Evolutionary conservation across 1,140 invertebrate genomes (phyloP).

Genomic region (Pseudomyrmex cubaensis): DNA sequence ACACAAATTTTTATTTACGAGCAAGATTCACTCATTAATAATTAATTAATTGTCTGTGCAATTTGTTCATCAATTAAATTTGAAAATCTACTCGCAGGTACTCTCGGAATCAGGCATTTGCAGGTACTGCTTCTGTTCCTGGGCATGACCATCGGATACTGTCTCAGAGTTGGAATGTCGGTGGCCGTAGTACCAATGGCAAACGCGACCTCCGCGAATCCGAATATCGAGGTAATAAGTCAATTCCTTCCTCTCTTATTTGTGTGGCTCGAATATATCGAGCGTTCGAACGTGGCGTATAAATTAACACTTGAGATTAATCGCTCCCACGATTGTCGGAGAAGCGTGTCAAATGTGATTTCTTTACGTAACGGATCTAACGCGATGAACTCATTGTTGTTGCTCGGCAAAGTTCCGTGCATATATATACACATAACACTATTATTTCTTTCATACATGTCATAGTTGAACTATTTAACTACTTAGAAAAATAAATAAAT

Average conservation of each 20-base stretch:
- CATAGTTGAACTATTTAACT: too few species aligned
- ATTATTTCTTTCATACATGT: neutral
- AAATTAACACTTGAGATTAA: constrained; percentile 16
- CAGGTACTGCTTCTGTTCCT: constrained; percentile 88
- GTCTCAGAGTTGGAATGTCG: constrained; percentile 88
- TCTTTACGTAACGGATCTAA: constrained; percentile 45
- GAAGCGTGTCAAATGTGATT: neutral
- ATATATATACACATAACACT: neutral
- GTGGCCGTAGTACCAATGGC: constrained; percentile 90
- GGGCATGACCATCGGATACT: constrained; percentile 87
- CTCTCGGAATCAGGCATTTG: constrained; percentile 87
- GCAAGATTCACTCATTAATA: too few species aligned
- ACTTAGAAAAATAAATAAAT: too few species aligned
- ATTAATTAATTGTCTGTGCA: neutral
- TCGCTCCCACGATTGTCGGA: constrained; percentile 7
- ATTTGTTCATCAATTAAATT: constrained; percentile 3
- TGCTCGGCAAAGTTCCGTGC: neutral
- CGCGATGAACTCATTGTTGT: constrained; percentile 6
- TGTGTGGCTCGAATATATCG: neutral
- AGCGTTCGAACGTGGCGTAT: neutral
- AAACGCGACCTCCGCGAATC: constrained; percentile 58
- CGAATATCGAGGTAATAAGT: constrained; percentile 69
- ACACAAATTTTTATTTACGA: too few species aligned
- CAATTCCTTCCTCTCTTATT: neutral
- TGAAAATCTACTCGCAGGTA: constrained; percentile 61